A percentile compares a stretch with the other conserved stretches of the same genome.
phyloP scores from a whole-genome alignment of 2,113 vertebrate species.

The Lophura nycthemera region DNA sequence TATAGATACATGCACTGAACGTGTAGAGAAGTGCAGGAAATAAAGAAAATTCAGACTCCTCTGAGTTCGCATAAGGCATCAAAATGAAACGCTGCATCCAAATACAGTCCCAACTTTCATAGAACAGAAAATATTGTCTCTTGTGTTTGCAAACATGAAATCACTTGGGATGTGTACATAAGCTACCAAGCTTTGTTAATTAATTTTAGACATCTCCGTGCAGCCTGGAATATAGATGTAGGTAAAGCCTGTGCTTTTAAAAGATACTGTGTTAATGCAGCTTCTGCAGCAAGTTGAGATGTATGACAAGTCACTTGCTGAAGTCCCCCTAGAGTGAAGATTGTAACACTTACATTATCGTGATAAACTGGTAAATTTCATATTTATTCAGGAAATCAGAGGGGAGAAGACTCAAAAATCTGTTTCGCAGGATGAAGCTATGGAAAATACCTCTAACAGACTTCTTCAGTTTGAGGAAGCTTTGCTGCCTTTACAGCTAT shows the following conservation, averaged over 20 bases:
- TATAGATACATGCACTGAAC: neutral
- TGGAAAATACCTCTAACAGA: neutral
- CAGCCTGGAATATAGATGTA: neutral
- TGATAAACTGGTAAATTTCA: neutral
- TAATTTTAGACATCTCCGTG: neutral
- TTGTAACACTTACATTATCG: neutral
- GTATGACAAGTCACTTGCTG: neutral
- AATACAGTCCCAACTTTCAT: neutral
- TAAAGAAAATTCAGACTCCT: neutral
- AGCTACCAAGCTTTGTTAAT: neutral
- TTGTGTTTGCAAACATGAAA: neutral
- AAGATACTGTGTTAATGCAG: neutral
- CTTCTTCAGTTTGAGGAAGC: neutral
- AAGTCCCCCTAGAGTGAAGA: neutral
- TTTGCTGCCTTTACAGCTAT: neutral
- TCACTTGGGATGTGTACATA: neutral
- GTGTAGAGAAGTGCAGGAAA: neutral
- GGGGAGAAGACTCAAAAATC: neutral
- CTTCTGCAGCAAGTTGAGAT: neutral
- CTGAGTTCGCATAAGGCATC: neutral
- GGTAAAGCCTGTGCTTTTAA: neutral
- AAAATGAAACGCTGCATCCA: neutral
- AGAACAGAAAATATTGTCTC: neutral
- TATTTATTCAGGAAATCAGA: neutral
- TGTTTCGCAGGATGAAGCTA: neutral